Evolutionary conservation across 2,113 vertebrate species (phyloP).

Genomic region (Aptenodytes patagonicus): DNA sequence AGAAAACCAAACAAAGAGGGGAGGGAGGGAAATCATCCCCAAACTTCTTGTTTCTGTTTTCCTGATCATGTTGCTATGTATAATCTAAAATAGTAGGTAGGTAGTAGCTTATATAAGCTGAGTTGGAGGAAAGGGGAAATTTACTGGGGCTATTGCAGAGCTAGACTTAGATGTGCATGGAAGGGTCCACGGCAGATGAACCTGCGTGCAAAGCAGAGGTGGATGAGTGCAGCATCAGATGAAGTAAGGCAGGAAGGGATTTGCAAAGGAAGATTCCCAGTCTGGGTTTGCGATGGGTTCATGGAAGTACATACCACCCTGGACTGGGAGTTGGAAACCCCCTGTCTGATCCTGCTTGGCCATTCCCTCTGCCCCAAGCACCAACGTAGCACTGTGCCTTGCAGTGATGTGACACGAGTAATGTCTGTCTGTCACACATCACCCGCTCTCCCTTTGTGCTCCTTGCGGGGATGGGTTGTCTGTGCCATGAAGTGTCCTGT

Average conservation of each 20-base stretch:
- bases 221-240: not conserved
- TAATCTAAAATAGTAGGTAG: not conserved
- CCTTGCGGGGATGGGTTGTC: fast-evolving
- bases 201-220: not conserved
- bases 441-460: not conserved
- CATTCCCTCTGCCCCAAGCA: not conserved
- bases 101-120: not conserved
- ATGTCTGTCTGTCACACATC: not conserved
- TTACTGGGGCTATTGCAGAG: not conserved
- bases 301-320: not conserved
- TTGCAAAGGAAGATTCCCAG: not conserved
- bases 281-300: not conserved
- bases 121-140: not conserved
- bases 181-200: not conserved
- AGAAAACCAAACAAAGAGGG: conserved; percentile 52
- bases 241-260: not conserved
- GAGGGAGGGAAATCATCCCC: not conserved
- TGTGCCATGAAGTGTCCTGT: not conserved
- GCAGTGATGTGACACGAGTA: fast-evolving
- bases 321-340: not conserved
- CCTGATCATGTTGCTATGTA: conserved; percentile 15
- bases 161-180: not conserved
- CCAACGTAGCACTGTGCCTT: not conserved
- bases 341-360: not conserved
- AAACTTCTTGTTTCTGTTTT: conserved; percentile 20